Percentiles rank a stretch among this genome's conserved stretches.
Evolutionary conservation across 2,888 invertebrate species (phyloP).

Genomic region (Eulithis prunata): DNA sequence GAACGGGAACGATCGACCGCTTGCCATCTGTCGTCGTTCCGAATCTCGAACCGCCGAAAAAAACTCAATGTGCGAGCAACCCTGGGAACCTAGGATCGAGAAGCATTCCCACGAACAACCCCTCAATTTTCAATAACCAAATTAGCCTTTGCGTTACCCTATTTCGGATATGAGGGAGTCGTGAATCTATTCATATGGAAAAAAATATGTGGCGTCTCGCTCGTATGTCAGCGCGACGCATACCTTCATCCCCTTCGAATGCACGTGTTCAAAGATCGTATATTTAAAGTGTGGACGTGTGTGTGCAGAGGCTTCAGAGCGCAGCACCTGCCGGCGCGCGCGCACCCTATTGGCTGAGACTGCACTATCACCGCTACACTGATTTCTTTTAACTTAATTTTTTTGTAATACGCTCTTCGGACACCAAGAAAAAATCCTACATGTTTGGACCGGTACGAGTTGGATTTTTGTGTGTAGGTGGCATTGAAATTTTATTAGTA

Average conservation of each 20-base stretch:
- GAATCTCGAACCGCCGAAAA: conserved; percentile 79
- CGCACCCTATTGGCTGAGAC: conserved; percentile 77
- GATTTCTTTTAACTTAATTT: conserved; percentile 82
- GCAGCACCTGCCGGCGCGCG: conserved; percentile 79
- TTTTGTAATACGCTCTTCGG: conserved; percentile 79
- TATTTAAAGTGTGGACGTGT: conserved; percentile 69
- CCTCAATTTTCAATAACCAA: conserved; percentile 85
- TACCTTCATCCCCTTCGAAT: conserved; percentile 81
- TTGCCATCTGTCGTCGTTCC: conserved; percentile 84
- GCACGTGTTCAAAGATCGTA: conserved; percentile 83
- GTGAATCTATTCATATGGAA: conserved; percentile 82
- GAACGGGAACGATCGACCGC: conserved; percentile 79
- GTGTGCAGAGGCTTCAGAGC: conserved; percentile 72
- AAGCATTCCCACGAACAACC: conserved; percentile 88
- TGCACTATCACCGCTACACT: conserved; percentile 81
- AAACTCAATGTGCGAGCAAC: conserved; percentile 83
- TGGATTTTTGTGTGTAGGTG: conserved; percentile 81
- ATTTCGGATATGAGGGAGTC: conserved; percentile 84
- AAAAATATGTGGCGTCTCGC: conserved; percentile 74
- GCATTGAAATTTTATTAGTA: conserved; percentile 73
- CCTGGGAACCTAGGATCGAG: conserved; percentile 87
- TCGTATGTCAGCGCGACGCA: conserved; percentile 49
- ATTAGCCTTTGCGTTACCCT: conserved; percentile 85
- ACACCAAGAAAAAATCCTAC: conserved; percentile 79
- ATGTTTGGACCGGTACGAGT: conserved; percentile 79